Conservation (phyloP, 2,888 invertebrate species). For the Shargacucullia verbasci region DNA sequence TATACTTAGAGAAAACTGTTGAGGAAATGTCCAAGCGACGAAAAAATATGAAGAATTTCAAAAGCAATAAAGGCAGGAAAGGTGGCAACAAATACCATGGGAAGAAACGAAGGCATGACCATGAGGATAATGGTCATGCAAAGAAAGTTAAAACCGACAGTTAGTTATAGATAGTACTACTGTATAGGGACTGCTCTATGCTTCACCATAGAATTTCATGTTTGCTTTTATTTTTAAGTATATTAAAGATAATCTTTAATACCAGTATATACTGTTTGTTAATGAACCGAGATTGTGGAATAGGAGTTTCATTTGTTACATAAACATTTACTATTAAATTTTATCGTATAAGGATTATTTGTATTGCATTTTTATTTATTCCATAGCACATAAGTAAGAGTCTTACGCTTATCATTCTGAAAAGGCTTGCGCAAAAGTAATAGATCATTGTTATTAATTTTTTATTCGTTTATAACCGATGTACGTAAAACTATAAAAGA, state of each 20-base stretch:
- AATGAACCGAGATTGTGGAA: slow-evolving; percentile 40
- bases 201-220: slow-evolving; percentile 44
- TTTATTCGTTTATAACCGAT: no score
- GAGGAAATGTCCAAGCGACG: slow-evolving; percentile 90
- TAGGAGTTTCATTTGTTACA: slow-evolving; percentile 50
- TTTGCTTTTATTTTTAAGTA: slow-evolving; percentile 51
- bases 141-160: slow-evolving; percentile 72
- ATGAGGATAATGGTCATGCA: slow-evolving; percentile 69
- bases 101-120: slow-evolving; percentile 73
- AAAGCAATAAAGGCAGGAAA: slow-evolving; percentile 70
- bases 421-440: no score
- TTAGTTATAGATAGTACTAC: slow-evolving; percentile 57
- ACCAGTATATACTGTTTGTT: slow-evolving; percentile 45
- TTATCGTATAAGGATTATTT: slow-evolving; percentile 35
- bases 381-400: not conserved
- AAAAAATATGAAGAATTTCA: slow-evolving; percentile 81
- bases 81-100: slow-evolving; percentile 57
- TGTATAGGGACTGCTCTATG: slow-evolving; percentile 36
- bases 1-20: slow-evolving; percentile 90
- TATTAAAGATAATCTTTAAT: slow-evolving; percentile 43
- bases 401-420: no score
- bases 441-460: no score
- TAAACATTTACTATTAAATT: slow-evolving; percentile 53
- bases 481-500: no score
- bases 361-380: slow-evolving; percentile 2